Percentiles rank a stretch among this genome's conserved stretches.
Conservation (phyloP, 37 sponge, comb jelly and placozoan species). For the Oopsacas minuta region DNA sequence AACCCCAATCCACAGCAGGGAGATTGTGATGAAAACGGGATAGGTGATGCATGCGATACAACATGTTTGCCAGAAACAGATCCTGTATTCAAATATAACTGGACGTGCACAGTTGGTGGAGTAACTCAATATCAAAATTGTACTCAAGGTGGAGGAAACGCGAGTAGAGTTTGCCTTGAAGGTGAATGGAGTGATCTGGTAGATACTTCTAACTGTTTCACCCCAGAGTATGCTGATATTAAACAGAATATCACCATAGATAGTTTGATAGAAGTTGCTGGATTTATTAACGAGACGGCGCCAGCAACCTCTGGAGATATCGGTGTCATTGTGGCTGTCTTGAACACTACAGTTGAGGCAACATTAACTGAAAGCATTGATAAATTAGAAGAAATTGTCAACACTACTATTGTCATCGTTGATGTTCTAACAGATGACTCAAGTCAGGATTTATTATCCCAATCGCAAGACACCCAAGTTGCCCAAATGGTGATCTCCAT, state of each 20-base stretch:
- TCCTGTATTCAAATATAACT: background rate
- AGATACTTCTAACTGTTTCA: background rate
- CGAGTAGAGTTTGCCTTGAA: background rate
- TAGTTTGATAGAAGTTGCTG: background rate
- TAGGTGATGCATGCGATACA: background rate
- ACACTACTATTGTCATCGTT: background rate
- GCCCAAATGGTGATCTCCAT: background rate
- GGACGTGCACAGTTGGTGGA: background rate
- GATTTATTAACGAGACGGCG: background rate
- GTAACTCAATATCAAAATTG: background rate
- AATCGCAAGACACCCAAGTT: background rate
- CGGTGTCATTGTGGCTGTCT: background rate
- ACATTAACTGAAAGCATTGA: background rate
- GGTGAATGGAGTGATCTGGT: background rate
- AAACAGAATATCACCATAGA: background rate
- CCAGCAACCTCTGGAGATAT: background rate
- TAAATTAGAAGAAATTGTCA: background rate
- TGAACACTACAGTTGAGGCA: background rate
- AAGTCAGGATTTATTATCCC: background rate
- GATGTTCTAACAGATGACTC: background rate
- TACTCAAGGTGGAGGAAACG: background rate
- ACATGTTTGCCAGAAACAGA: background rate
- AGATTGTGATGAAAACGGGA: background rate
- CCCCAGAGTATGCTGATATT: background rate
- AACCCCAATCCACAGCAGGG: background rate